These are phyloP conservation scores for Epinephelus lanceolatus DNA, from an alignment of 2,113 vertebrate genomes.

Conservation along the genomic window DNA sequence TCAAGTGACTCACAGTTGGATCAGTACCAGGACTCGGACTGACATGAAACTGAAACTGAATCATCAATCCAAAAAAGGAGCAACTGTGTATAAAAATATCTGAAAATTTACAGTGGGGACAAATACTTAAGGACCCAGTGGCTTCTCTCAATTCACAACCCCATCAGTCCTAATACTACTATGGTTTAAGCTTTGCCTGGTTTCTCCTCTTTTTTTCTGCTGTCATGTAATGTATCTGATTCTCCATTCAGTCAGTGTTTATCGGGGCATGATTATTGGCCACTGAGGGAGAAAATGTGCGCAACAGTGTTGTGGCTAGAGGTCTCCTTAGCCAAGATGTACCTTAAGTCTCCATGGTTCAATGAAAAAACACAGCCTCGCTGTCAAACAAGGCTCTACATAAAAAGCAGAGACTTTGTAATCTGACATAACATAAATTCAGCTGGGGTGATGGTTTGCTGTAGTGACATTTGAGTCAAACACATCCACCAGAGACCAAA, in stretches of 20 bases:
- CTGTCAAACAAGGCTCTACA: background rate
- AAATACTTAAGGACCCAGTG: background rate
- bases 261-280: slow-evolving; percentile 15
- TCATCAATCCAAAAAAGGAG: background rate
- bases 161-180: background rate
- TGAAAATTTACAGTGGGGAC: background rate
- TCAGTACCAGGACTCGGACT: background rate
- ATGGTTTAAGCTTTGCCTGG: background rate
- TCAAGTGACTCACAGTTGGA: no score
- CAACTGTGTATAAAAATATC: background rate
- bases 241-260: background rate
- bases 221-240: background rate
- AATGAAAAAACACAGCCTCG: background rate
- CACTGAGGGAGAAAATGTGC: slow-evolving; percentile 18
- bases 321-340: background rate
- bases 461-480: background rate
- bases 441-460: background rate
- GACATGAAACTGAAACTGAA: background rate
- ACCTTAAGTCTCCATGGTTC: background rate
- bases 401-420: background rate
- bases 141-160: background rate
- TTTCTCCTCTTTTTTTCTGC: background rate
- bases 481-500: background rate
- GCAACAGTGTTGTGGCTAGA: background rate
- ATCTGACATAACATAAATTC: background rate